Evolutionary conservation across 2,888 invertebrate species (phyloP).

Genomic region (Steromphala cineraria): DNA sequence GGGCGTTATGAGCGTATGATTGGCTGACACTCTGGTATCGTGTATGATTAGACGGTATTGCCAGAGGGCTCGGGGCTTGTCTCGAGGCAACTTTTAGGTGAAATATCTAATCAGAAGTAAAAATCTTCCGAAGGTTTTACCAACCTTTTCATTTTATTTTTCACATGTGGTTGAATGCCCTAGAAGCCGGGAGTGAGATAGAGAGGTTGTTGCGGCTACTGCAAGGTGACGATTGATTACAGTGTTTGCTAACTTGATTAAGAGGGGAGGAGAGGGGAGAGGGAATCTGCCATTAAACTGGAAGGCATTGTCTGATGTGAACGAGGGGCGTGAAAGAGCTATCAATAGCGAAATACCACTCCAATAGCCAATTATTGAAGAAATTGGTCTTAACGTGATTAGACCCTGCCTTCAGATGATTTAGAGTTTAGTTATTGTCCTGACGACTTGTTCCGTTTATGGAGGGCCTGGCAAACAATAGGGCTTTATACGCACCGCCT

Average conservation of each 20-base stretch:
- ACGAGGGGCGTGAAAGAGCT: neutral
- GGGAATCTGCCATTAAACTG: neutral
- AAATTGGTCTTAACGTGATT: slow-evolving; percentile 6
- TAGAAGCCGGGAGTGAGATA: too few relatives aligned
- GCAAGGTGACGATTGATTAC: neutral
- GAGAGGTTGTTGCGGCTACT: neutral
- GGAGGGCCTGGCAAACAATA: neutral
- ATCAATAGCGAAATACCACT: neutral
- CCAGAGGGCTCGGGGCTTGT: neutral
- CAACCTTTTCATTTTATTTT: neutral
- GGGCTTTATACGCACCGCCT: neutral
- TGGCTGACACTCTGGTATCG: neutral
- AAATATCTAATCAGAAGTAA: neutral
- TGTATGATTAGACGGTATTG: slow-evolving; percentile 1
- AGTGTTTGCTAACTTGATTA: slow-evolving; percentile 16
- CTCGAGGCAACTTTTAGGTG: neutral
- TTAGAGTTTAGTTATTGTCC: too few relatives aligned
- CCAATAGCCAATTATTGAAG: slow-evolving; percentile 11
- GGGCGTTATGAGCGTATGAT: slow-evolving; percentile 9
- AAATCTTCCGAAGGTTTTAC: neutral
- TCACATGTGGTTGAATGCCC: neutral
- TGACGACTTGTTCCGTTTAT: neutral
- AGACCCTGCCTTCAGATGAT: neutral
- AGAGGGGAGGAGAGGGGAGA: neutral
- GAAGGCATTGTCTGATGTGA: neutral